Evolutionary conservation across 2,888 invertebrate genomes (phyloP).

Genomic region (Rotaria sp.): DNA sequence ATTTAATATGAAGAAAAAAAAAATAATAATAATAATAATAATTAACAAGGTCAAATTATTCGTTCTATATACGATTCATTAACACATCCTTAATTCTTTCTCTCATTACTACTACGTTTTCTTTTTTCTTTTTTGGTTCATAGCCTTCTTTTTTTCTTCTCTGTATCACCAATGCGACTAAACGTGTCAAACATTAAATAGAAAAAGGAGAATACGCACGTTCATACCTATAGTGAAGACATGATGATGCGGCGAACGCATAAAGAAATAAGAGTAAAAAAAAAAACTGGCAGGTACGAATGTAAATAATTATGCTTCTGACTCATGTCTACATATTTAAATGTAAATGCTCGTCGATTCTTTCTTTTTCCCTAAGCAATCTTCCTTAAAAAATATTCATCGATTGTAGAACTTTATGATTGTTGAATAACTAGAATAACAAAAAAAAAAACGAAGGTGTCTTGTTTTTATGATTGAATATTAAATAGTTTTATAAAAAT

Average conservation of each 20-base stretch:
- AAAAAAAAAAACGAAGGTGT: no score
- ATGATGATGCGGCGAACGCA: not conserved
- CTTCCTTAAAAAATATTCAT: no score
- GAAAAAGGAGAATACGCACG: not conserved
- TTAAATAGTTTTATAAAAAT: no score
- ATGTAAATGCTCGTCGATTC: not conserved
- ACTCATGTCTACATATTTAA: not conserved
- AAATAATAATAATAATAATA: no score
- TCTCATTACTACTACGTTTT: not conserved
- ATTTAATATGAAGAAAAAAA: no score
- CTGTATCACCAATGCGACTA: not conserved
- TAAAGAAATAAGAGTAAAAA: not conserved
- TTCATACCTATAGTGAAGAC: not conserved
- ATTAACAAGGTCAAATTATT: not conserved
- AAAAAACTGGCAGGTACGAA: not conserved
- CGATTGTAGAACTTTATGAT: no score
- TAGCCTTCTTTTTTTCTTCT: not conserved
- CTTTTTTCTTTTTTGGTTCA: not conserved
- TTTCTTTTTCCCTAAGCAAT: not conserved
- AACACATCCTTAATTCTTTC: not conserved
- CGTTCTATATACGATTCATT: not conserved
- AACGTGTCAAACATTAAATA: slow-evolving; percentile 10
- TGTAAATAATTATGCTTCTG: not conserved
- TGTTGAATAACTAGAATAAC: no score
- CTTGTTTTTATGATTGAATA: no score